Evolutionary conservation across 2,797 vertebrate genomes (phyloP).

Genomic region (Bryconaethiops microstoma): DNA sequence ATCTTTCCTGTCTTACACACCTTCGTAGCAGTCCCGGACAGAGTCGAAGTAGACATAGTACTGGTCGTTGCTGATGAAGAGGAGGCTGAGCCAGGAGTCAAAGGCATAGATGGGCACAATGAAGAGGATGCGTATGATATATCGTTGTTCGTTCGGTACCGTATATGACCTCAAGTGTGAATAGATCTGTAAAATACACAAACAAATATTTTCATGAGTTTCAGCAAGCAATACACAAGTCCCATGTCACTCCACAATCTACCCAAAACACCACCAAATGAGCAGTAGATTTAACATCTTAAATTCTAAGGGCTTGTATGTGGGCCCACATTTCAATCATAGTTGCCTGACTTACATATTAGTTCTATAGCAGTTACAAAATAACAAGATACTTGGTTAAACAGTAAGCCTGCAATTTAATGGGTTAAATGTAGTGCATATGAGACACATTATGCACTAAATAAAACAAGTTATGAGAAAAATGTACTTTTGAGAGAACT

Average conservation of each 20-base stretch:
- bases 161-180: slow-evolving; percentile 91
- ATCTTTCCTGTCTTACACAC: slow-evolving; percentile 65
- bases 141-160: slow-evolving; percentile 91
- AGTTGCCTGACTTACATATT: neutral
- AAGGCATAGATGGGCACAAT: slow-evolving; percentile 94
- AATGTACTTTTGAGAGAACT: neutral
- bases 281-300: neutral
- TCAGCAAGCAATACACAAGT: neutral
- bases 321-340: neutral
- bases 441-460: neutral
- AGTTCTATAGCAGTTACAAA: neutral
- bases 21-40: slow-evolving; percentile 94
- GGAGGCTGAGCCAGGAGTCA: slow-evolving; percentile 96
- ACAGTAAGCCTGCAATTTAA: neutral
- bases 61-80: slow-evolving; percentile 91
- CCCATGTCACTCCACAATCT: slow-evolving; percentile 1
- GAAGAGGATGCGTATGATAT: slow-evolving; percentile 95
- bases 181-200: slow-evolving; percentile 82
- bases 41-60: slow-evolving; percentile 96
- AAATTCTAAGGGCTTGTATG: neutral
- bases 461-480: neutral
- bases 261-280: neutral
- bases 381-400: neutral
- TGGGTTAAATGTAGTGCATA: slow-evolving; percentile 5
- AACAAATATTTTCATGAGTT: neutral